A percentile compares a stretch with the other conserved stretches of the same genome.
These are phyloP conservation scores for Aplysina aerophoba DNA, from an alignment of 37 sponge, comb jelly and placozoan genomes.

Conservation along the genomic window DNA sequence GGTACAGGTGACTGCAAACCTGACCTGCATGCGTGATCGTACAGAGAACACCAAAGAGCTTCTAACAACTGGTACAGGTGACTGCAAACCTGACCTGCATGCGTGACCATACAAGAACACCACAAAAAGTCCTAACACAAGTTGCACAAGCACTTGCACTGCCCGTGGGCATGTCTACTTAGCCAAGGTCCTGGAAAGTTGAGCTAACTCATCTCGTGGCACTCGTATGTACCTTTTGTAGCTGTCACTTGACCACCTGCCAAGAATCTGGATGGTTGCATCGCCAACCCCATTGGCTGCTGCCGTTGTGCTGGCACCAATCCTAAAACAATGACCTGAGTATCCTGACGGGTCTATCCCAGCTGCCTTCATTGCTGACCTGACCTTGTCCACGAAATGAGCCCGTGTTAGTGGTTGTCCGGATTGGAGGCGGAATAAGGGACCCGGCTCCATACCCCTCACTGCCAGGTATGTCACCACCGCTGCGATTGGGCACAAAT, in stretches of 20 bases:
- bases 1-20: too few relatives aligned
- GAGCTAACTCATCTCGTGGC: background rate
- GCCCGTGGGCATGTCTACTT: too few relatives aligned
- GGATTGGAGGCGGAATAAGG: background rate
- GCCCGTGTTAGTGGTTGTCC: background rate
- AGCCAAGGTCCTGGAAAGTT: background rate
- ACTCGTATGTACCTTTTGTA: background rate
- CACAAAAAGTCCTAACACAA: too few relatives aligned
- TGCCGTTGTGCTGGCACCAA: conserved; percentile 25
- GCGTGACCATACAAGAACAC: too few relatives aligned
- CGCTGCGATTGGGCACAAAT: conserved; percentile 6
- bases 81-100: too few relatives aligned
- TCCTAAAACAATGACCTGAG: conserved; percentile 19
- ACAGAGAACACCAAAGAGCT: too few relatives aligned
- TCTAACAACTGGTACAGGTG: too few relatives aligned
- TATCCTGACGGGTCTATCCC: background rate
- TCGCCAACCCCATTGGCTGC: background rate
- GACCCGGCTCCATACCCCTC: background rate
- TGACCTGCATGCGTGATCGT: too few relatives aligned
- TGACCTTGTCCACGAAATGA: too few relatives aligned
- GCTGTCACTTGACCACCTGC: background rate
- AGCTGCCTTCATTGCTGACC: background rate
- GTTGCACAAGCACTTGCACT: too few relatives aligned
- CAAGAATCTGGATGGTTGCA: background rate
- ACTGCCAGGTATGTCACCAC: background rate